phyloP scores from a whole-genome alignment of 2,888 invertebrate species.

The Caenorhabditis sp. region DNA sequence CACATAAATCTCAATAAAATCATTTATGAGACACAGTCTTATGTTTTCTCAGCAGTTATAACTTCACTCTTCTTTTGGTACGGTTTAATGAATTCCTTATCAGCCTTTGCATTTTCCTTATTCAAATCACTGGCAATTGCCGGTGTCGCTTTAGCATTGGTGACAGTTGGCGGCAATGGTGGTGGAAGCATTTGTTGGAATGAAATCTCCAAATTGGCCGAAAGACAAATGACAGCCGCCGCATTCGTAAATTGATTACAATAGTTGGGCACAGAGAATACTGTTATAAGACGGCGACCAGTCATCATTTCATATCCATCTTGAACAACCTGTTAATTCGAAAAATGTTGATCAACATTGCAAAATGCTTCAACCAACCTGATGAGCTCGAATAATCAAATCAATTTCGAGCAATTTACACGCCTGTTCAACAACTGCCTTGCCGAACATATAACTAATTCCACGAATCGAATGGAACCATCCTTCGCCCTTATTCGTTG shows the following conservation, averaged over 20 bases:
- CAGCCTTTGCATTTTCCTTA: conserved; percentile 27
- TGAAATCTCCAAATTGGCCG: conserved; percentile 49
- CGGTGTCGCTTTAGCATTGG: conserved; percentile 31
- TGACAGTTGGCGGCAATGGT: conserved; percentile 17
- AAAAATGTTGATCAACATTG: no score
- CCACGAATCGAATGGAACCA: conserved; percentile 56
- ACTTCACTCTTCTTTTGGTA: conserved; percentile 3
- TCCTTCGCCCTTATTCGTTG: conserved; percentile 62
- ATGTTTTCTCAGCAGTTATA: not conserved
- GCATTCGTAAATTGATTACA: conserved; percentile 61
- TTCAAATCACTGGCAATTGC: conserved; percentile 30
- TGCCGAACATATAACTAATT: conserved; percentile 64
- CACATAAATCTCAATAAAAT: no score
- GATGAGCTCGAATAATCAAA: conserved; percentile 64
- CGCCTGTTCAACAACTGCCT: conserved; percentile 55
- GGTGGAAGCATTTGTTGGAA: conserved; percentile 37
- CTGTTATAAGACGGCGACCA: conserved; percentile 61
- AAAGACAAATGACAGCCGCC: conserved; percentile 63
- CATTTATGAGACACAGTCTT: no score
- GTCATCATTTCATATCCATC: conserved; percentile 65
- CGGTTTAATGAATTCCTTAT: conserved; percentile 44
- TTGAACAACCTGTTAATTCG: no score
- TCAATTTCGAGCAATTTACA: conserved; percentile 57
- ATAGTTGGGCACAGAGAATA: conserved; percentile 65
- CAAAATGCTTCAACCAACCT: no score